These are phyloP conservation scores for Micromesistius poutassou DNA, from an alignment of 2,797 vertebrate species.

Conservation along the genomic window DNA sequence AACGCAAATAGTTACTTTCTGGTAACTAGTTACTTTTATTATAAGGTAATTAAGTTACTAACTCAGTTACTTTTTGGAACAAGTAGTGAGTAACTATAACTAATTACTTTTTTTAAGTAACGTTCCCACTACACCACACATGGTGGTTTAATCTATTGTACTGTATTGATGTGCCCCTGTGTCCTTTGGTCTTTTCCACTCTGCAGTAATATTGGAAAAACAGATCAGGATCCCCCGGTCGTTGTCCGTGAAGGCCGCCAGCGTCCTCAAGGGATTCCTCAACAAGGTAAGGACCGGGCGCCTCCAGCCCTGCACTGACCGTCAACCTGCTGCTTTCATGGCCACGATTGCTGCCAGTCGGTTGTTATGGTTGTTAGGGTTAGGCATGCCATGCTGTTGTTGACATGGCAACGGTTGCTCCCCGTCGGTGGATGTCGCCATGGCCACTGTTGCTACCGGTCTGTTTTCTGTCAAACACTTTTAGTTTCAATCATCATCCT, in stretches of 20 bases:
- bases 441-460: not conserved
- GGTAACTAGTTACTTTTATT: too few relatives aligned
- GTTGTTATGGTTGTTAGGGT: constrained; percentile 14
- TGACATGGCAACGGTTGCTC: too few relatives aligned
- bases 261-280: constrained; percentile 97
- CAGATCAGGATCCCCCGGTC: constrained; percentile 97
- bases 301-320: not conserved
- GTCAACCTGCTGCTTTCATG: constrained; percentile 19
- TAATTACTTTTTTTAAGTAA: too few relatives aligned
- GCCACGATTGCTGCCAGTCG: not conserved
- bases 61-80: too few relatives aligned
- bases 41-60: too few relatives aligned
- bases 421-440: constrained; percentile 9
- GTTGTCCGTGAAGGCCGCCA: constrained; percentile 97
- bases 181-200: constrained; percentile 23
- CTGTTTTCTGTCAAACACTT: not conserved
- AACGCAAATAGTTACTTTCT: too few relatives aligned
- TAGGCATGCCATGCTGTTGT: not conserved
- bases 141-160: not conserved
- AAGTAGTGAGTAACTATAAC: too few relatives aligned
- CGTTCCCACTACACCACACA: too few relatives aligned
- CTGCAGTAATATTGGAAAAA: constrained; percentile 95
- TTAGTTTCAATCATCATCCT: not conserved
- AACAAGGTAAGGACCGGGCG: constrained; percentile 84
- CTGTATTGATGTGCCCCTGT: not conserved